A percentile compares a stretch with the other conserved stretches of the same genome.
Conservation (phyloP, 2,797 vertebrate genomes). For the Setipinna tenuifilis region DNA sequence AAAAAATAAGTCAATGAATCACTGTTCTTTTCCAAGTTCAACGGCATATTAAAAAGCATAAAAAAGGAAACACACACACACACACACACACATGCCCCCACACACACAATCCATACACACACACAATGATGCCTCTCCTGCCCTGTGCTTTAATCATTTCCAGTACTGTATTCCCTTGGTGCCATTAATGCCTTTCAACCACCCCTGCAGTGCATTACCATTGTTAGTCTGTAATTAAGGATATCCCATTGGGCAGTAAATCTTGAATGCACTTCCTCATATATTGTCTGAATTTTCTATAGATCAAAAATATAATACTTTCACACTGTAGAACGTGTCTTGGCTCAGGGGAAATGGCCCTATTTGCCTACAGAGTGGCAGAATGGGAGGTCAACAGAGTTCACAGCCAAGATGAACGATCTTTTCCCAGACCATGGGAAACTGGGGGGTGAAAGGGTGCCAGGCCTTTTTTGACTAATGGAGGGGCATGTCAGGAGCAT, state of each 20-base stretch:
- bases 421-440: constrained; percentile 62
- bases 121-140: neutral
- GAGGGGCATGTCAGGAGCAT: constrained; percentile 57
- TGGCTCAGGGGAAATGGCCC: neutral
- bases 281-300: constrained; percentile 1
- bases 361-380: neutral
- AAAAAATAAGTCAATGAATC: no score
- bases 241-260: constrained; percentile 9
- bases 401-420: neutral
- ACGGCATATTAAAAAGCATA: no score
- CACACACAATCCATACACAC: neutral
- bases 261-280: constrained; percentile 1
- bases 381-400: neutral
- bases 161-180: neutral
- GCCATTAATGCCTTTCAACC: neutral
- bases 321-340: neutral
- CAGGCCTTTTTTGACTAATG: constrained; percentile 43
- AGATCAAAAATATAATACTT: constrained; percentile 5
- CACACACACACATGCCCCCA: neutral
- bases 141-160: constrained; percentile 15
- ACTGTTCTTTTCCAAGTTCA: no score
- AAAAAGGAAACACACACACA: neutral
- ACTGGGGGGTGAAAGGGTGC: constrained; percentile 66
- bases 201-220: neutral
- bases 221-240: constrained; percentile 20